phyloP scores from a whole-genome alignment of 2,113 vertebrate genomes.

The Neotragus moschatus region DNA sequence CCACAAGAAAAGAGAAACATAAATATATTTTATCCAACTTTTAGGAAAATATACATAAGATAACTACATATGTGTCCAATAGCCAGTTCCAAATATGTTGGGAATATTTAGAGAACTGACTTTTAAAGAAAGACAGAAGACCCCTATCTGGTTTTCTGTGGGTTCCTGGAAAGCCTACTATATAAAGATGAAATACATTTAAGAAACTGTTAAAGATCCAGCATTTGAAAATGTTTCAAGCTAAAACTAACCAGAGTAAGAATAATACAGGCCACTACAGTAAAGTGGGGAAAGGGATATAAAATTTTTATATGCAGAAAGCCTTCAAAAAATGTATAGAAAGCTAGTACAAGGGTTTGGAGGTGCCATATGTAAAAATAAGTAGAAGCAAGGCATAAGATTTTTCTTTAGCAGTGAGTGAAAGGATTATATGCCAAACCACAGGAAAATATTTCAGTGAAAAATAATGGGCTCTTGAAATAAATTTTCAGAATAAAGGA shows the following conservation, averaged over 20 bases:
- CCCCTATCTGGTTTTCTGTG: slow-evolving; percentile 54
- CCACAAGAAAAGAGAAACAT: not conserved
- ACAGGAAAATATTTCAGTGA: slow-evolving; percentile 72
- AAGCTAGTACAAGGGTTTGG: slow-evolving; percentile 58
- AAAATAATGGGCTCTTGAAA: slow-evolving; percentile 72
- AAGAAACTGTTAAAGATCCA: slow-evolving; percentile 70
- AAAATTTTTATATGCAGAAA: slow-evolving; percentile 78
- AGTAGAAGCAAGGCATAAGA: slow-evolving; percentile 75
- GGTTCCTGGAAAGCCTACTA: slow-evolving; percentile 62
- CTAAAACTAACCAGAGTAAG: slow-evolving; percentile 75
- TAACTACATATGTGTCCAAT: not conserved
- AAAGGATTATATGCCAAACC: slow-evolving; percentile 75
- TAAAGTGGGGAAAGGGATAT: slow-evolving; percentile 76
- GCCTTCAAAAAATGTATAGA: slow-evolving; percentile 73
- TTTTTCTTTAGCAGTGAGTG: slow-evolving; percentile 73
- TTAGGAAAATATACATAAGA: not conserved
- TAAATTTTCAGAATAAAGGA: slow-evolving; percentile 57
- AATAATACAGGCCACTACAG: slow-evolving; percentile 73
- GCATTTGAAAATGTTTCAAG: slow-evolving; percentile 75
- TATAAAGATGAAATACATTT: slow-evolving; percentile 71
- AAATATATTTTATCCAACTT: not conserved
- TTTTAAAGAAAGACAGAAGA: slow-evolving; percentile 56
- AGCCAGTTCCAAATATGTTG: slow-evolving; percentile 23
- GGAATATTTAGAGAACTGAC: slow-evolving; percentile 62
- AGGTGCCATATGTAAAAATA: slow-evolving; percentile 76